A percentile compares a stretch with the other conserved stretches of the same genome.
Evolutionary conservation across 1,140 invertebrate genomes (phyloP).

Genomic region (Lepidurus arcticus): DNA sequence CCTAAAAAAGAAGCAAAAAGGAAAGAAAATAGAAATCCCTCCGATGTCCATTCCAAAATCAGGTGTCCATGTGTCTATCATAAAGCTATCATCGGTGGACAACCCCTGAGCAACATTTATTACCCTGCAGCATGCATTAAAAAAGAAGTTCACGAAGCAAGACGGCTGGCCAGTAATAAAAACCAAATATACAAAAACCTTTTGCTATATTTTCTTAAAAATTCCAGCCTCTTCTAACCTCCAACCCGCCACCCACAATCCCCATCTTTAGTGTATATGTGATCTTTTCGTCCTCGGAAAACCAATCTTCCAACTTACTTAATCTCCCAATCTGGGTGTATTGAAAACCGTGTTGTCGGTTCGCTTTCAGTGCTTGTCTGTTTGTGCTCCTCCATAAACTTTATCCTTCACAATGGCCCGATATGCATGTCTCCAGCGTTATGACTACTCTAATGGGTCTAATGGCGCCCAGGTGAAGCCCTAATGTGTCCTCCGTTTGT

Average conservation of each 20-base stretch:
- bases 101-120: constrained; percentile 19
- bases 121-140: background rate
- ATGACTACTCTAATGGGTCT: constrained; percentile 18
- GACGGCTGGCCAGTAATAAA: background rate
- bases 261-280: background rate
- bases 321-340: background rate
- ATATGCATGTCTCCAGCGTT: constrained; percentile 19
- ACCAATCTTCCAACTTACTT: background rate
- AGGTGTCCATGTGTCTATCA: constrained; percentile 18
- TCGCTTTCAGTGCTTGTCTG: constrained; percentile 1
- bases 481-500: constrained; percentile 15
- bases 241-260: background rate
- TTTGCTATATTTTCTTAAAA: background rate
- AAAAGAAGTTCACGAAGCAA: background rate
- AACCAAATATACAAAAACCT: background rate
- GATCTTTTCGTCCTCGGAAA: background rate
- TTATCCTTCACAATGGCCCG: background rate
- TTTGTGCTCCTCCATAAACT: constrained; percentile 18
- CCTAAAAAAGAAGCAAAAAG: background rate
- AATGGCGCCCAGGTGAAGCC: constrained; percentile 1
- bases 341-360: background rate
- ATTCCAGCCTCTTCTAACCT: background rate
- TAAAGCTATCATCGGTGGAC: constrained; percentile 8
- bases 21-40: background rate
- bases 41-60: background rate